phyloP scores from a whole-genome alignment of 2,113 vertebrate genomes.

The Myxocyprinus asiaticus region DNA sequence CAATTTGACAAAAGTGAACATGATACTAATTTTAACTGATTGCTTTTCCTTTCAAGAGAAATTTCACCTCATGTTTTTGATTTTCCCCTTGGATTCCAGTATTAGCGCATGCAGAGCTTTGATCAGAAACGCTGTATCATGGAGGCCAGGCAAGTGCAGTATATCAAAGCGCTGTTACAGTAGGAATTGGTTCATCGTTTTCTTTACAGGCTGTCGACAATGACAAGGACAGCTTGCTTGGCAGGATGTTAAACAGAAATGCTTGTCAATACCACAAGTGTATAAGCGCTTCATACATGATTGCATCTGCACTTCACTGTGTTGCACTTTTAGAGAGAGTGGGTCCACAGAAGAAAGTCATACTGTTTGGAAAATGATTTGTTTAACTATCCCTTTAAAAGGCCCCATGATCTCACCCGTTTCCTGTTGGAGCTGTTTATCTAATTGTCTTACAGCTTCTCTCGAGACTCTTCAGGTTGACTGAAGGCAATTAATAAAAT shows the following conservation, averaged over 20 bases:
- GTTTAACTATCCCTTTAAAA: background rate
- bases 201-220: conserved; percentile 30
- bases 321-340: background rate
- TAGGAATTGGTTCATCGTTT: conserved; percentile 27
- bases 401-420: background rate
- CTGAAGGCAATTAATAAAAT: background rate
- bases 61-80: conserved; percentile 6
- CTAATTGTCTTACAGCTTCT: background rate
- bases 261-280: conserved; percentile 27
- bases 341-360: background rate
- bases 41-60: conserved; percentile 24
- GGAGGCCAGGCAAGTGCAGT: background rate
- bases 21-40: conserved; percentile 20
- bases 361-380: too few relatives aligned
- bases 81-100: conserved; percentile 15
- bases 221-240: conserved; percentile 36
- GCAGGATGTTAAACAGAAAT: conserved; percentile 31
- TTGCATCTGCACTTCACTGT: conserved; percentile 15
- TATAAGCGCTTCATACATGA: conserved; percentile 26
- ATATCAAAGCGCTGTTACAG: background rate
- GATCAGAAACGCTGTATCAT: background rate
- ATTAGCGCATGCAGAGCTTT: background rate
- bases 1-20: conserved; percentile 15
- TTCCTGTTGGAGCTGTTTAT: conserved; percentile 2
- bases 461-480: background rate